These are phyloP conservation scores for Syngnathus floridae DNA, from an alignment of 2,113 vertebrate species.

Conservation along the genomic window DNA sequence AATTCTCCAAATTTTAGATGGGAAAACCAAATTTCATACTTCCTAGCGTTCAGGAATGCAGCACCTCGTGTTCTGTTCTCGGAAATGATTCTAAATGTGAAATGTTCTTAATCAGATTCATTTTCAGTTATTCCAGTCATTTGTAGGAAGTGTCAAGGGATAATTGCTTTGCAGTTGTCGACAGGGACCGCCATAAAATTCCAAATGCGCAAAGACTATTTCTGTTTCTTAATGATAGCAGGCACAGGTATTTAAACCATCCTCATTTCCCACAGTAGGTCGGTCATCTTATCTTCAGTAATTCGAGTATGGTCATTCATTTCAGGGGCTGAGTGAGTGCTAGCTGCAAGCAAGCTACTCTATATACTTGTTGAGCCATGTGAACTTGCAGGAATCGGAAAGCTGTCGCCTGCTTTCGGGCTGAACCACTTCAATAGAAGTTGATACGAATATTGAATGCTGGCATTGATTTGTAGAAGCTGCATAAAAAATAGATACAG, in stretches of 20 bases:
- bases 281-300: conserved; percentile 58
- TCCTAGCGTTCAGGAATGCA: not conserved
- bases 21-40: not conserved
- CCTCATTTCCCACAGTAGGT: conserved; percentile 29
- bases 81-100: not conserved
- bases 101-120: not conserved
- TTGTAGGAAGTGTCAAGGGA: not conserved
- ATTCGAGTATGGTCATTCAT: conserved; percentile 47
- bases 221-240: conserved; percentile 55
- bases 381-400: conserved; percentile 30
- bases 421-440: not conserved
- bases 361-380: conserved; percentile 44
- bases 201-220: conserved; percentile 58
- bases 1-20: not conserved
- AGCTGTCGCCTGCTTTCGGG: not conserved
- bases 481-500: too few species aligned
- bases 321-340: conserved; percentile 43
- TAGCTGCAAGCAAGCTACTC: conserved; percentile 41
- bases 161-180: not conserved
- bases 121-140: not conserved
- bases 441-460: too few species aligned
- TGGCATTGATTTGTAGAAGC: too few species aligned
- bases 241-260: conserved; percentile 52
- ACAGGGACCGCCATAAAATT: conserved; percentile 38
- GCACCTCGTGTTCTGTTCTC: not conserved